phyloP scores from a whole-genome alignment of 2,113 vertebrate species.

The Gobius niger region DNA sequence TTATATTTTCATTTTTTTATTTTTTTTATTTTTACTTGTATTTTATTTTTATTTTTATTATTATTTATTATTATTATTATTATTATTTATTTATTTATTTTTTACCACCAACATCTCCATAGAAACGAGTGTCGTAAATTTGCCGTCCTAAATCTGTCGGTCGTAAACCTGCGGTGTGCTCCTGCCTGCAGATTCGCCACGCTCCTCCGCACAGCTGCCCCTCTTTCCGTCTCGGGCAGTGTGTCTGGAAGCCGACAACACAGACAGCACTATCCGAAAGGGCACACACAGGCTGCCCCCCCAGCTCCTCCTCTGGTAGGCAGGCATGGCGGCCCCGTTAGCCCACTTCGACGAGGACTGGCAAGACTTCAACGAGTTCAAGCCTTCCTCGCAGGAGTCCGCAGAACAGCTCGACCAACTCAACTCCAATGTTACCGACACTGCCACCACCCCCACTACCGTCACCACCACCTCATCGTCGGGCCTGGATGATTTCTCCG shows the following conservation, averaged over 20 bases:
- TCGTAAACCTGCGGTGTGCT: no score
- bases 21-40: no score
- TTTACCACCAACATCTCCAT: no score
- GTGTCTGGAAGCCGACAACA: slow-evolving; percentile 18
- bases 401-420: slow-evolving; percentile 72
- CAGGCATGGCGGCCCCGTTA: slow-evolving; percentile 87
- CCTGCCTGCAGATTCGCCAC: not conserved
- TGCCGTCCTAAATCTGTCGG: no score
- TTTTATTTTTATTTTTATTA: no score
- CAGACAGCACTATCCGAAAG: not conserved
- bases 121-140: no score
- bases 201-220: not conserved
- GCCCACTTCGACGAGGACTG: slow-evolving; percentile 92
- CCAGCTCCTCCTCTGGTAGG: slow-evolving; percentile 16
- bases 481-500: slow-evolving; percentile 73
- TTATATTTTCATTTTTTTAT: no score
- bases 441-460: not conserved
- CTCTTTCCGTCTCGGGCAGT: not conserved
- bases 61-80: no score
- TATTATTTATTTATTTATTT: no score
- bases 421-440: slow-evolving; percentile 69
- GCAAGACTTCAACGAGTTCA: slow-evolving; percentile 97
- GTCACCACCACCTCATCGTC: slow-evolving; percentile 40
- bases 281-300: not conserved
- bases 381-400: slow-evolving; percentile 72